Evolutionary conservation across 2,113 vertebrate species (phyloP), one percentile per base, ranked within the genome.

Genomic region (Balaenoptera acutorostrata): DNA sequence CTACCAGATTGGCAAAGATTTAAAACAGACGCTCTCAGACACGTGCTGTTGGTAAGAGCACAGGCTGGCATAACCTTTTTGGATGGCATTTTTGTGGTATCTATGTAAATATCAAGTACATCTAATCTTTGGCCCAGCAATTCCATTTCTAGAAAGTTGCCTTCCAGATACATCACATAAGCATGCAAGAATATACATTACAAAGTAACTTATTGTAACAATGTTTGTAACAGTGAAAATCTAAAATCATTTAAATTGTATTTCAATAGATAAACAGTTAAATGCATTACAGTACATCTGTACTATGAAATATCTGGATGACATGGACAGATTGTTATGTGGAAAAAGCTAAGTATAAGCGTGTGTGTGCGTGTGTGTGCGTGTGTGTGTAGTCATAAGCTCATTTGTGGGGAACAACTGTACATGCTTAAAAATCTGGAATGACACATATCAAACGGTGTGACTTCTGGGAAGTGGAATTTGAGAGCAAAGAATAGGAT

Each of bases 81-180:
- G 21, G 55, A 36, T 52, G 72, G 36, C 93, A 84, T 94, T 93
- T 97, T 82, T 23, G 31, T 87, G 55, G 12, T 41, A 57, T 85
- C 88, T 95, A 33, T 93, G 61, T 94, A 85, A 86, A 92, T 93
- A 95, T 93, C 66, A 78, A 88, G 69, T 83, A 36, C 6, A 55
- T 88, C n/a, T 66, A 55, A 31, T 81, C 55, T 46, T 88, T 91
- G 66, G 72, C 66, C 77, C 77, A 71, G 71, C 25, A 78, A 77
- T 86, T 82, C 31, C 39, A 78, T 68, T 93, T 93, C 83, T 97
- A 93, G 68, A 91, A 96, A 85, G 89, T 18, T 93, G 63, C 36
- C 36, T 31, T 90, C 55, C 11, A 93, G 61, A 57, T 49, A 59
- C 2, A 81, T 75, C 59, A 72, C 8, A 80, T 59, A 74, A 80